Base-by-base conservation (phyloP, 2,113 vertebrate species). In the Pholis gunnellus region DNA sequence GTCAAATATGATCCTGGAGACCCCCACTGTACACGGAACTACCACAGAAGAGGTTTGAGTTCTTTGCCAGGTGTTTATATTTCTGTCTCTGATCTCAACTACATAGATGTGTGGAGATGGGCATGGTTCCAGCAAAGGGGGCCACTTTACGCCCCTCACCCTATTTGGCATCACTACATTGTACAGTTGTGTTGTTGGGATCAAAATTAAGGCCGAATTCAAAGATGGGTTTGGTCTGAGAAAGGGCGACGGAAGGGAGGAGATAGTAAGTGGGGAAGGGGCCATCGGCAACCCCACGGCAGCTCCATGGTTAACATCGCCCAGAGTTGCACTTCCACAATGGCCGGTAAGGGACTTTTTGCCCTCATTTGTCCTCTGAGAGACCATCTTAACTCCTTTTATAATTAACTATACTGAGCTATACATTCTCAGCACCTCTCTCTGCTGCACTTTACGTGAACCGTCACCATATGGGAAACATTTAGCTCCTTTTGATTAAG, bases 361-460 rank as follows among this genome's bases (percentile, higher is more conserved):
- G 17, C 34, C 22, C 68, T 14, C 36, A 40, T 50, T 76, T 56
- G 22, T 68, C 61, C 83, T 57, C 18, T 27, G 18, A 77, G 56
- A 70, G 48, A 65, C 61, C 31, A 42, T 60, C 44, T 38, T 57
- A 54, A 36, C 7, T 57, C 31, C 48, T 29, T 82, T 59, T 63
- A 40, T 88, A 83, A 89, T 93, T 57, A 81, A 27, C 72, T 22
- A n/a, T 36, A 73, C 88, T 77, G 59, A 85, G 67, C 40, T 78
- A 66, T 67, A 65, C 67, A 72, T 52, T 72, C 25, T 74, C 48
- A 52, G 5, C 25, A 25, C 46, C 34, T 64, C 54, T 73, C 44
- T 67, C 14, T 84, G 14, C 31, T 82, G 73, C 68, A 82, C 79
- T 73, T 40, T 54, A 63, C 18, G 60, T 83, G 74, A 82, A 87